phyloP scores from a whole-genome alignment of 2,113 vertebrate genomes.

The Hydrolagus affinis region DNA sequence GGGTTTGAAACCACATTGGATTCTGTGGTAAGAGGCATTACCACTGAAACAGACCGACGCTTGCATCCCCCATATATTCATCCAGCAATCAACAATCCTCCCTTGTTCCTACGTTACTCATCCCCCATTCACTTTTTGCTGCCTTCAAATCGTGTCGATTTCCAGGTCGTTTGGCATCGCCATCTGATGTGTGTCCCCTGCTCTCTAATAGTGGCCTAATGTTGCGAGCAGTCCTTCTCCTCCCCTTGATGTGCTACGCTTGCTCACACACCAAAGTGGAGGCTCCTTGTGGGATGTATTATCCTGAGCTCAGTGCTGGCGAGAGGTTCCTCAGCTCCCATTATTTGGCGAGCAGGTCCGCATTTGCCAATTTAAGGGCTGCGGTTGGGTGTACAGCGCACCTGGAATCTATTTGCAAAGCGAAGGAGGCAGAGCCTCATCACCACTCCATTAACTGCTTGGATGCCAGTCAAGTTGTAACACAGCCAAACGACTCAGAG shows the following conservation, averaged over 20 bases:
- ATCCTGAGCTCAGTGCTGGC: background rate
- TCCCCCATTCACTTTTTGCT: background rate
- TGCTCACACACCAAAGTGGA: background rate
- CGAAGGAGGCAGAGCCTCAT: background rate
- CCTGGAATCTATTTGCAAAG: background rate
- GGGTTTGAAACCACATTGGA: too few relatives aligned
- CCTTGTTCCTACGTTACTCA: background rate
- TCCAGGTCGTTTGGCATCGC: background rate
- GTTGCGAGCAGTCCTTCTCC: background rate
- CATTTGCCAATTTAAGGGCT: background rate
- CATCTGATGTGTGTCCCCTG: background rate
- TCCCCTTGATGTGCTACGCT: slow-evolving; percentile 15
- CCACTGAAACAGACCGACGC: too few relatives aligned
- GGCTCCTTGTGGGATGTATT: slow-evolving; percentile 5
- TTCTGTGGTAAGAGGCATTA: too few relatives aligned
- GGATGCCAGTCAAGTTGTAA: background rate
- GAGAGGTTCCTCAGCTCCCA: background rate
- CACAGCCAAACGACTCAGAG: background rate
- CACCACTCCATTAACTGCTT: background rate
- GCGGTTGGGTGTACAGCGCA: background rate
- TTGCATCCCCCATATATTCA: too few relatives aligned
- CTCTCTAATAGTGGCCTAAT: slow-evolving; percentile 21
- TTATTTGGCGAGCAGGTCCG: background rate
- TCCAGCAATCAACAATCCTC: background rate
- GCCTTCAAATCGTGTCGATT: slow-evolving; percentile 1